Conservation (phyloP, 2,797 vertebrate genomes). For the Rhinophrynus dorsalis region DNA sequence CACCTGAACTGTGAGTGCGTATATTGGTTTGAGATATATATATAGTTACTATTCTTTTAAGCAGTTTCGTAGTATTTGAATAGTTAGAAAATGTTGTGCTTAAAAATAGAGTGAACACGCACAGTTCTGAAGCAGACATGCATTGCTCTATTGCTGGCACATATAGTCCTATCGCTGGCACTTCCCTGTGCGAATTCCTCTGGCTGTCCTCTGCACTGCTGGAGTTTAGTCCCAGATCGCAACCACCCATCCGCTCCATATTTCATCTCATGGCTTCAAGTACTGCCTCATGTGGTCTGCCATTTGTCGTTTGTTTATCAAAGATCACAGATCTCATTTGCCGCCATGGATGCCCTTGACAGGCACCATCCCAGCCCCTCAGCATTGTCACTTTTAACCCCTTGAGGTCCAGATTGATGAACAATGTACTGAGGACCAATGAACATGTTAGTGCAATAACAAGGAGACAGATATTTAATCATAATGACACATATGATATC, state of each 20-base stretch:
- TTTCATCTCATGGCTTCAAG: constrained; percentile 11
- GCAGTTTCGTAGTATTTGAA: background rate
- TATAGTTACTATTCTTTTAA: too few species aligned
- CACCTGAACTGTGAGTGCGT: too few species aligned
- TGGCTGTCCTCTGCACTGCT: background rate
- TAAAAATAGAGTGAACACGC: background rate
- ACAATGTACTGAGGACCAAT: too few species aligned
- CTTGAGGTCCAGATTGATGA: too few species aligned
- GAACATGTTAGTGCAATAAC: too few species aligned
- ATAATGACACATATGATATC: too few species aligned
- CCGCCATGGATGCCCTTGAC: constrained; percentile 2
- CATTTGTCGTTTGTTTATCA: constrained; percentile 20
- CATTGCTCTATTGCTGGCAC: too few species aligned
- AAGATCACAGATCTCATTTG: constrained; percentile 9
- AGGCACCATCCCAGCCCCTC: constrained; percentile 11
- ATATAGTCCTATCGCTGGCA: constrained; percentile 12
- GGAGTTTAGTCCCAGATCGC: constrained; percentile 23
- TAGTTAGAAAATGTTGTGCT: constrained; percentile 35
- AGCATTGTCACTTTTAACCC: too few species aligned
- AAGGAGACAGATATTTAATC: too few species aligned
- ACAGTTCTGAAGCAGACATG: too few species aligned
- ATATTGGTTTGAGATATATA: too few species aligned
- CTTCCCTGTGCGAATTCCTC: constrained; percentile 28
- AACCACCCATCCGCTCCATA: constrained; percentile 19
- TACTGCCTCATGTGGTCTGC: constrained; percentile 10